Percentiles rank a stretch among this genome's conserved stretches.
These are phyloP conservation scores for Drosophila hamatofila DNA, from an alignment of 2,888 invertebrate species.

Conservation along the genomic window DNA sequence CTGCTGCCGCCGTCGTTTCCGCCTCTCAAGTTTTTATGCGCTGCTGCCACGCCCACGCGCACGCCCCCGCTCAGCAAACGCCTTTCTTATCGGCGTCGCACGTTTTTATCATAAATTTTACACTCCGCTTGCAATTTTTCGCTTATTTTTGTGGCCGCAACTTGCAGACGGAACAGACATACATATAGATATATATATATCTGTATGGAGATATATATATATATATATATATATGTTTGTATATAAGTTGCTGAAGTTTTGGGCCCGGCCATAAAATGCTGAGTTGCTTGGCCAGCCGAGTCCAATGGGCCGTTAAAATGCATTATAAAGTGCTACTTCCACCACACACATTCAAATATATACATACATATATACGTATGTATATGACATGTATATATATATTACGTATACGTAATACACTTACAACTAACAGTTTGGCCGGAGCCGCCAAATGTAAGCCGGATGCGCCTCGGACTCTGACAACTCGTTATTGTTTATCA, in stretches of 20 bases:
- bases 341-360: not conserved
- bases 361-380: not conserved
- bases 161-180: conserved; percentile 28
- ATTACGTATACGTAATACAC: conserved; percentile 39
- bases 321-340: conserved; percentile 48
- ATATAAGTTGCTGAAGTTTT: conserved; percentile 30
- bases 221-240: conserved; percentile 16
- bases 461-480: conserved; percentile 20
- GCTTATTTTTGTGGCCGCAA: conserved; percentile 58
- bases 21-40: conserved; percentile 29
- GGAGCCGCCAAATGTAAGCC: conserved; percentile 9
- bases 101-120: conserved; percentile 79
- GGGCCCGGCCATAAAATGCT: conserved; percentile 42
- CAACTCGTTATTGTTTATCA: conserved; percentile 66
- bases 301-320: conserved; percentile 63
- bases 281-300: conserved; percentile 33
- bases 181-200: conserved; percentile 6
- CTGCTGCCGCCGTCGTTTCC: conserved; percentile 27
- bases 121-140: conserved; percentile 70
- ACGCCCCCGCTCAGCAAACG: conserved; percentile 19
- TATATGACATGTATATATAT: not conserved
- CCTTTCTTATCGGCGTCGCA: conserved; percentile 67
- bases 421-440: not conserved
- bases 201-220: conserved; percentile 1
- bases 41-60: conserved; percentile 6